A percentile compares a stretch with the other conserved stretches of the same genome.
Conservation (phyloP, 1,140 invertebrate genomes). For the Diuraphis noxia region DNA sequence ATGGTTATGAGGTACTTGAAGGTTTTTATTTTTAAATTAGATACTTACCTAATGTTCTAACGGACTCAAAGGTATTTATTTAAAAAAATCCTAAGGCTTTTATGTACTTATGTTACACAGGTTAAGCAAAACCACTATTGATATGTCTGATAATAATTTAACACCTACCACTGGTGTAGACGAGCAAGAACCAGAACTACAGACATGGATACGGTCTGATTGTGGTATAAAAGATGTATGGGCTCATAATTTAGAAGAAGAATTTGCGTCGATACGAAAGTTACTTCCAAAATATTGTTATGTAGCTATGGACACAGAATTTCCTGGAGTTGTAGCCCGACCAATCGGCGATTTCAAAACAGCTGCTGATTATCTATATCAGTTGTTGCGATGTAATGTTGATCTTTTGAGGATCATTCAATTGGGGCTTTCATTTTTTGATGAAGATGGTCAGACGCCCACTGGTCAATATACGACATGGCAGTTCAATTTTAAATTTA, state of each 20-base stretch:
- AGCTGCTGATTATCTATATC: conserved; percentile 94
- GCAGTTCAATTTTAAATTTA: conserved; percentile 99
- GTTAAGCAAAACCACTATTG: neutral
- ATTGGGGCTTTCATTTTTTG: conserved; percentile 90
- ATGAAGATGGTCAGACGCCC: conserved; percentile 90
- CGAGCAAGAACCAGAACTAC: conserved; percentile 15
- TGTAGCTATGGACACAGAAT: conserved; percentile 99
- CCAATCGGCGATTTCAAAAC: conserved; percentile 96
- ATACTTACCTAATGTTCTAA: too few relatives aligned
- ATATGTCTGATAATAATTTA: conserved; percentile 41
- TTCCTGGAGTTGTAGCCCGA: conserved; percentile 95
- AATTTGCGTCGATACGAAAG: conserved; percentile 91
- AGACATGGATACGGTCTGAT: conserved; percentile 61
- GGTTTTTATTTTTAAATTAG: too few relatives aligned
- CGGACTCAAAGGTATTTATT: too few relatives aligned
- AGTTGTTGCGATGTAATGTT: conserved; percentile 91
- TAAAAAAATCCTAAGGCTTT: neutral
- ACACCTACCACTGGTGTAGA: neutral
- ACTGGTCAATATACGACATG: conserved; percentile 86
- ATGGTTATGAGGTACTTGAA: too few relatives aligned
- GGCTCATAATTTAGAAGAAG: conserved; percentile 94
- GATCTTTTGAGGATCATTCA: conserved; percentile 95
- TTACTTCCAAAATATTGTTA: conserved; percentile 93
- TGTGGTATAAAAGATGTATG: conserved; percentile 97
- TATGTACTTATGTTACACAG: neutral